Evolutionary conservation across 1,140 invertebrate genomes (phyloP).

Genomic region (Riptortus pedestris): DNA sequence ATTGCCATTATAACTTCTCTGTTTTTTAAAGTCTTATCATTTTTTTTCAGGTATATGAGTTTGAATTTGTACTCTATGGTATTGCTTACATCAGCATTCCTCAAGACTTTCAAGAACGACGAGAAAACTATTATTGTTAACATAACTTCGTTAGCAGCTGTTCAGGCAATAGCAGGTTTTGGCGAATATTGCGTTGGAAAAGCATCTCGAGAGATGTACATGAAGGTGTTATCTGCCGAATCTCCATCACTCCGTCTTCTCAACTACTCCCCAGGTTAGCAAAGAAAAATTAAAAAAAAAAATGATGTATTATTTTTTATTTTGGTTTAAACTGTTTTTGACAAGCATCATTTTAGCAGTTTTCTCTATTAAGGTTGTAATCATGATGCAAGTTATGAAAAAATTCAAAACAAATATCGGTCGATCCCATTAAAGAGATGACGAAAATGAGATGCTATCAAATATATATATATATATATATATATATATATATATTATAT

Average conservation of each 20-base stretch:
- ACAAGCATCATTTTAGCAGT: not conserved
- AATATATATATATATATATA: too few species aligned
- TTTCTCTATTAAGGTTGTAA: not conserved
- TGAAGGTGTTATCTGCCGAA: constrained; percentile 71
- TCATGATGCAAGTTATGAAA: too few species aligned
- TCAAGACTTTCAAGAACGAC: constrained; percentile 43
- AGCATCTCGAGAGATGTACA: constrained; percentile 86
- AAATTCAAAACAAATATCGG: not conserved
- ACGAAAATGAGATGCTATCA: too few species aligned
- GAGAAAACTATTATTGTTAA: constrained; percentile 61
- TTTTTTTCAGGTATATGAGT: constrained; percentile 32
- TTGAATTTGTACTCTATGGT: constrained; percentile 44
- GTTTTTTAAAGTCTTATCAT: not conserved
- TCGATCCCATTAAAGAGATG: too few species aligned
- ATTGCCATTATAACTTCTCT: too few species aligned
- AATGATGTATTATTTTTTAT: not conserved
- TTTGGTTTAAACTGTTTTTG: not conserved
- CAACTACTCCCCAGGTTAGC: constrained; percentile 77
- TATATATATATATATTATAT: too few species aligned
- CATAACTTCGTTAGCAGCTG: constrained; percentile 72
- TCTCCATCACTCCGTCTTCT: constrained; percentile 62
- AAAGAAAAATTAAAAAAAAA: not conserved
- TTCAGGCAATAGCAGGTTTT: constrained; percentile 63
- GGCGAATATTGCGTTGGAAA: constrained; percentile 76
- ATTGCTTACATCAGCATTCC: constrained; percentile 65